Evolutionary conservation across 2,797 vertebrate genomes (phyloP).

Genomic region (Pelodytes ibericus): DNA sequence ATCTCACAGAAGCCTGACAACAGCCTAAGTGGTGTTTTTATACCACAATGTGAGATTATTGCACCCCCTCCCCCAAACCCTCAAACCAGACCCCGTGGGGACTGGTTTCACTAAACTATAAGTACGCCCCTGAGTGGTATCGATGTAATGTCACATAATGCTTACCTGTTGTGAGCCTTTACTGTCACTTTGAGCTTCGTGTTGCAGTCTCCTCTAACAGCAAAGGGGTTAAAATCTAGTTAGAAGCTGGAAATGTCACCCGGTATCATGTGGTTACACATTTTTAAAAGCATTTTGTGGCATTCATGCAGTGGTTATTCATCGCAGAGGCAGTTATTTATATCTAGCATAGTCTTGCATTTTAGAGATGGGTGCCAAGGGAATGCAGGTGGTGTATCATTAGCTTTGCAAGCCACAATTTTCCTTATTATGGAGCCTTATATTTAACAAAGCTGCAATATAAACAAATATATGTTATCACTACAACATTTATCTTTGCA

Average conservation of each 20-base stretch:
- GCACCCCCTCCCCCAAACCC: no score
- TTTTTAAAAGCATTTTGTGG: constrained; percentile 10
- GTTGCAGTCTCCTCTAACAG: not conserved
- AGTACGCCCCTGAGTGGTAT: no score
- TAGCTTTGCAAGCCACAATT: not conserved
- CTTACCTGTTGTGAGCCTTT: no score
- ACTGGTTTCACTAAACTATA: no score
- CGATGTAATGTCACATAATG: no score
- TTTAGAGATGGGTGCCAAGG: constrained; percentile 15
- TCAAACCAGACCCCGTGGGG: no score
- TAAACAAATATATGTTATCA: not conserved
- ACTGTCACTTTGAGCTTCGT: no score
- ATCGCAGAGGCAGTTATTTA: constrained; percentile 20
- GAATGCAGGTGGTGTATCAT: constrained; percentile 24
- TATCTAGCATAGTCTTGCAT: constrained; percentile 16
- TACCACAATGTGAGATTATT: no score
- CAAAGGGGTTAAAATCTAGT: not conserved
- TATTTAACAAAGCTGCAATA: not conserved
- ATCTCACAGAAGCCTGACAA: no score
- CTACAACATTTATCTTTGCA: constrained; percentile 5
- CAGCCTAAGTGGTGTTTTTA: no score
- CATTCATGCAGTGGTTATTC: not conserved
- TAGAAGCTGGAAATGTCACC: not conserved
- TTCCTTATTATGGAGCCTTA: not conserved
- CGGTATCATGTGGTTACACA: not conserved